These are phyloP conservation scores for Xenotilapia longispinis DNA, from an alignment of 2,113 vertebrate genomes.

Conservation along the genomic window DNA sequence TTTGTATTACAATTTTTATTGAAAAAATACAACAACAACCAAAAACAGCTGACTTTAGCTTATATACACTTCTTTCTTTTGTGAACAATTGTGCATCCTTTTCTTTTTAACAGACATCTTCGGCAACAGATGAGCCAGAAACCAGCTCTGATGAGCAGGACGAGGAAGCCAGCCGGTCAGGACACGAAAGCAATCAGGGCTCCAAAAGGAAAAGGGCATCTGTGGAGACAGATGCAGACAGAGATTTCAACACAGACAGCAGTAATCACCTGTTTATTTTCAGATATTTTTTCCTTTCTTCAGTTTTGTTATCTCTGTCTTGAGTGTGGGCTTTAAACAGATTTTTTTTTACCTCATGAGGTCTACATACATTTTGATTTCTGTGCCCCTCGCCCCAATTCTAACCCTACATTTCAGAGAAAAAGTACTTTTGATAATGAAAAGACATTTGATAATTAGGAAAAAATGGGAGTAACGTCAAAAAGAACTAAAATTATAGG, in stretches of 20 bases:
- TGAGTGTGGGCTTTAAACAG: background rate
- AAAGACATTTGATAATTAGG: background rate
- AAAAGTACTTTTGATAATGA: background rate
- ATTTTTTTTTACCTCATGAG: background rate
- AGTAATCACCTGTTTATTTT: background rate
- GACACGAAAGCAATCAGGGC: slow-evolving; percentile 3
- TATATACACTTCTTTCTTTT: background rate
- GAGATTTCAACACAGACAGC: slow-evolving; percentile 20
- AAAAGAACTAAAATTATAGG: background rate
- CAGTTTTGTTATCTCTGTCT: background rate
- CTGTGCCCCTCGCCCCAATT: background rate
- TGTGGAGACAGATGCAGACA: slow-evolving; percentile 20
- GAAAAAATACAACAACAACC: background rate
- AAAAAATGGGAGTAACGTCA: background rate
- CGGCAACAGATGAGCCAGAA: background rate
- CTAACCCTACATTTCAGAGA: background rate
- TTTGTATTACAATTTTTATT: background rate
- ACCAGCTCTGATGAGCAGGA: slow-evolving; percentile 30
- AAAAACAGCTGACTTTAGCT: background rate
- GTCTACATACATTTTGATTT: background rate
- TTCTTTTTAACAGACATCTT: background rate
- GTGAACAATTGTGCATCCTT: background rate
- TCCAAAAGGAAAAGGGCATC: slow-evolving; percentile 48
- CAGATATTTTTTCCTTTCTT: background rate
- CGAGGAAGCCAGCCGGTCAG: background rate